Evolutionary conservation across 2,888 invertebrate species (phyloP).

Genomic region (Holacanthella duospinosa): DNA sequence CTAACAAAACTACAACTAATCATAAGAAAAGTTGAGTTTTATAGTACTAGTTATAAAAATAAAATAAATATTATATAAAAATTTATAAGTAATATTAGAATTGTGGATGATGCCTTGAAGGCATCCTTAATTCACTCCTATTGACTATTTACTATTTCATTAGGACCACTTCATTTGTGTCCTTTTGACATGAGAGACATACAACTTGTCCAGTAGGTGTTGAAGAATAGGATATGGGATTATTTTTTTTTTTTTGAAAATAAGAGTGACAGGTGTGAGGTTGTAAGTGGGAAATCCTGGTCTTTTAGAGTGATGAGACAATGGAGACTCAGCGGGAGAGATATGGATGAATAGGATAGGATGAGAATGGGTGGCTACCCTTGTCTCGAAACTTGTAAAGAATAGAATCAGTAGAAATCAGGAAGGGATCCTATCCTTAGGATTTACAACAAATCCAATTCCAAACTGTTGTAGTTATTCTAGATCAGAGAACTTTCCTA

Average conservation of each 20-base stretch:
- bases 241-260: neutral
- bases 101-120: too few relatives aligned
- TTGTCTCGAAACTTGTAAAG: neutral
- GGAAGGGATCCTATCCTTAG: neutral
- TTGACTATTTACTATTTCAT: too few relatives aligned
- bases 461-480: neutral
- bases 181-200: neutral
- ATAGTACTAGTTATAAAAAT: too few relatives aligned
- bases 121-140: neutral
- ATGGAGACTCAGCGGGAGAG: conserved; percentile 18
- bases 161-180: conserved; percentile 2
- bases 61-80: too few relatives aligned
- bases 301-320: conserved; percentile 14
- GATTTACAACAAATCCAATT: conserved; percentile 4
- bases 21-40: too few relatives aligned
- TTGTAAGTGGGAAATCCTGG: conserved; percentile 24
- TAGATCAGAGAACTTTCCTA: neutral
- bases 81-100: too few relatives aligned
- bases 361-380: neutral
- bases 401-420: neutral
- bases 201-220: neutral
- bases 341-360: conserved; percentile 3
- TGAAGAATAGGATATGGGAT: neutral
- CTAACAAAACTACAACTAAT: too few relatives aligned
- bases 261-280: conserved; percentile 26